These are phyloP conservation scores for Solenodon paradoxus DNA, from an alignment of 2,113 vertebrate genomes.

Conservation along the genomic window DNA sequence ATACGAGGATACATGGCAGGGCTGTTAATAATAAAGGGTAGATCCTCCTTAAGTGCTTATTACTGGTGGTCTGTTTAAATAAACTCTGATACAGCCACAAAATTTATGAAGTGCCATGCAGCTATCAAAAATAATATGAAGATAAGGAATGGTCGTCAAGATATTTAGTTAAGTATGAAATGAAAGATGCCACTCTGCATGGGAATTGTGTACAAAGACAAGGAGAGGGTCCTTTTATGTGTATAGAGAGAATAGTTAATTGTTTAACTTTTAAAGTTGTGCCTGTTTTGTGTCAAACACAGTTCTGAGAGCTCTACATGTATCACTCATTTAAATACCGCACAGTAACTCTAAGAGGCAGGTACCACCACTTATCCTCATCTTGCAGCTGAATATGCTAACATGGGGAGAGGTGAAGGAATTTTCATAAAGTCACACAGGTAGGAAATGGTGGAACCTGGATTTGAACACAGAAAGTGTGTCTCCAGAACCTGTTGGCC, in stretches of 20 bases:
- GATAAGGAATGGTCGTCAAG: neutral
- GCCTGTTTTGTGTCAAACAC: neutral
- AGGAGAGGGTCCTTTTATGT: neutral
- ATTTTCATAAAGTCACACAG: neutral
- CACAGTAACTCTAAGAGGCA: neutral
- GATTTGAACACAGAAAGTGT: conserved; percentile 27
- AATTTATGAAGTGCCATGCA: neutral
- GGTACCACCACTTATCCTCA: neutral
- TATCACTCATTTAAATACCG: neutral
- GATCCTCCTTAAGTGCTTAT: neutral
- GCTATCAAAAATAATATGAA: conserved; percentile 2
- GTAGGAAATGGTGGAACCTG: neutral
- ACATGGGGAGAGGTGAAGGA: neutral
- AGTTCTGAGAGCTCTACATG: conserved; percentile 6
- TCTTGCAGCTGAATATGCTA: conserved; percentile 6
- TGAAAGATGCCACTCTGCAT: neutral
- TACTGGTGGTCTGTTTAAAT: neutral
- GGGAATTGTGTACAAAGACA: conserved; percentile 7
- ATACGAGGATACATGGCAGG: neutral
- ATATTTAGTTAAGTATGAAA: conserved; percentile 24
- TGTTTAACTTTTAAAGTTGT: conserved; percentile 47
- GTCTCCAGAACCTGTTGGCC: neutral
- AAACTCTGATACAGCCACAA: conserved; percentile 19
- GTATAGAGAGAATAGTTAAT: conserved; percentile 3
- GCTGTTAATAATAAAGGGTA: conserved; percentile 7